These are phyloP conservation scores for Uropetala carovei DNA, from an alignment of 2,888 invertebrate genomes.

Conservation along the genomic window DNA sequence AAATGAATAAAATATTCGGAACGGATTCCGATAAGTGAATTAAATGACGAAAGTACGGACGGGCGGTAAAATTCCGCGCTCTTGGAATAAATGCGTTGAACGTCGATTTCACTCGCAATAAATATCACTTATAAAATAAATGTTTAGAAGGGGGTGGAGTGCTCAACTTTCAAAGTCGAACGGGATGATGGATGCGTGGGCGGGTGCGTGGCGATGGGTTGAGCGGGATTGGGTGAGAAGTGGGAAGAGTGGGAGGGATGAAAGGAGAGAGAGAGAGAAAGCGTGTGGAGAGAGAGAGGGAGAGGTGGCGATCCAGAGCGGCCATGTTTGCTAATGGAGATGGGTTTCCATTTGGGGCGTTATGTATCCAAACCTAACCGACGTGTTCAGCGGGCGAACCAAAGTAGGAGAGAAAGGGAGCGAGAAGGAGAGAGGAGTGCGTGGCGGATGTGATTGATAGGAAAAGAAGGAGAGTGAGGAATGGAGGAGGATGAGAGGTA, in stretches of 20 bases:
- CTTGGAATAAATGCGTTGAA: too few species aligned
- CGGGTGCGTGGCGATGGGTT: background rate
- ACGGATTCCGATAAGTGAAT: too few species aligned
- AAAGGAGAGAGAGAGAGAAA: background rate
- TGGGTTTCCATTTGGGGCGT: slow-evolving; percentile 56
- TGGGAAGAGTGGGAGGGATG: background rate
- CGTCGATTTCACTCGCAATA: too few species aligned
- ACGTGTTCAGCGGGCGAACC: slow-evolving; percentile 21
- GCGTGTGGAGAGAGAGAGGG: background rate
- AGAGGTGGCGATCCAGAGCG: slow-evolving; percentile 11
- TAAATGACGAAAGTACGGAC: too few species aligned
- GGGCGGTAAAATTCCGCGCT: too few species aligned
- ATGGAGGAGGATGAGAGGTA: background rate
- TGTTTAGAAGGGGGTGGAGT: too few species aligned
- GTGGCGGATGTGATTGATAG: background rate
- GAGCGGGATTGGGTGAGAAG: background rate
- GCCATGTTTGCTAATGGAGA: slow-evolving; percentile 63
- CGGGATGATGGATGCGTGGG: background rate
- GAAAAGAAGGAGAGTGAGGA: background rate
- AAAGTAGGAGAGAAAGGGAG: background rate
- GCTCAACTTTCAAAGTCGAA: too few species aligned
- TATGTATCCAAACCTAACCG: slow-evolving; percentile 54
- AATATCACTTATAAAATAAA: too few species aligned
- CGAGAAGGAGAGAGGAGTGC: background rate
- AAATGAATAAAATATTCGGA: too few species aligned